phyloP scores from a whole-genome alignment of 2,113 vertebrate species.

The Lepidothrix coronata region DNA sequence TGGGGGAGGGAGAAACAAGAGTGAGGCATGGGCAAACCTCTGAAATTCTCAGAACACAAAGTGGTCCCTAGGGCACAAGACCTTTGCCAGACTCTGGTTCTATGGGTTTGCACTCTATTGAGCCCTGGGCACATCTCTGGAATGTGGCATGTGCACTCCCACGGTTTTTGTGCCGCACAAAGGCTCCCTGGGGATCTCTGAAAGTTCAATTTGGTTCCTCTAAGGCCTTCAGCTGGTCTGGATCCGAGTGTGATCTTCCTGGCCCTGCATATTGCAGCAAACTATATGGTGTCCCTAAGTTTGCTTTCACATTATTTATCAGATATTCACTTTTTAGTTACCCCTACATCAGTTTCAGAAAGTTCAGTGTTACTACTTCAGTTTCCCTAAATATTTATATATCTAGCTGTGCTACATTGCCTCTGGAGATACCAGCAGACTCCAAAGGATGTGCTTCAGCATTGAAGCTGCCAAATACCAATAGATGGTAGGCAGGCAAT shows the following conservation, averaged over 20 bases:
- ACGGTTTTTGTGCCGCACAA: neutral
- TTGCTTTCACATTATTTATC: neutral
- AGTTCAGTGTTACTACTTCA: neutral
- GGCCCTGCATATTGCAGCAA: neutral
- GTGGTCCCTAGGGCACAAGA: neutral
- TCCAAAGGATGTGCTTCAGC: neutral
- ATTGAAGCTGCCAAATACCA: neutral
- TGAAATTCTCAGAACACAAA: neutral
- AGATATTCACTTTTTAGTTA: neutral
- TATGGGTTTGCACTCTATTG: neutral
- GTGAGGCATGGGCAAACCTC: neutral
- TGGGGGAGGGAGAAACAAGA: neutral
- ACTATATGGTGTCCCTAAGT: accelerated
- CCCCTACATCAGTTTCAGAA: neutral
- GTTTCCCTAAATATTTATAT: neutral
- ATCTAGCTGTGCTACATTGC: neutral
- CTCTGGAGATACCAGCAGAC: neutral
- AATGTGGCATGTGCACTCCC: accelerated
- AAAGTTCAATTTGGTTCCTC: neutral
- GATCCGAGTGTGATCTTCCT: neutral
- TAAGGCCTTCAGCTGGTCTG: neutral
- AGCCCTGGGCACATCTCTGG: neutral
- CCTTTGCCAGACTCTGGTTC: neutral
- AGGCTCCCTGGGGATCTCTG: neutral
- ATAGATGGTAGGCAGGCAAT: neutral